A percentile compares a stretch with the other conserved stretches of the same genome.
Conservation (phyloP, 2,888 invertebrate genomes). For the Sminthurides aquaticus region DNA sequence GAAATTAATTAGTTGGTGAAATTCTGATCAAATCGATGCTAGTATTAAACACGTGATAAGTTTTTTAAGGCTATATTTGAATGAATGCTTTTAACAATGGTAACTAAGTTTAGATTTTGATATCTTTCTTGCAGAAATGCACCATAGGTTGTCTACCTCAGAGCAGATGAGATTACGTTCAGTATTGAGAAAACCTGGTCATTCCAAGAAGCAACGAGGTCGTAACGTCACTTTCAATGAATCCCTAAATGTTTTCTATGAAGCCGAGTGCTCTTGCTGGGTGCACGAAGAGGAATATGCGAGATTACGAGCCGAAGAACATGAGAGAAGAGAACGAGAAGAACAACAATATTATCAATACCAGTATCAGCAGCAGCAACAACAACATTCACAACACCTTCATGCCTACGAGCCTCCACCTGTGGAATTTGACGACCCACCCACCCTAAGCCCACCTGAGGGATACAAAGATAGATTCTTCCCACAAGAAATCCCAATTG, state of each 20-base stretch:
- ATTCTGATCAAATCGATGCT: background rate
- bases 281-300: slow-evolving; percentile 80
- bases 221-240: slow-evolving; percentile 76
- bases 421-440: slow-evolving; percentile 64
- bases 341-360: slow-evolving; percentile 43
- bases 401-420: slow-evolving; percentile 55
- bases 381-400: slow-evolving; percentile 27
- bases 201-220: slow-evolving; percentile 62
- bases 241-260: slow-evolving; percentile 81
- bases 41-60: too few relatives aligned
- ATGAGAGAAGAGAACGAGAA: slow-evolving; percentile 55
- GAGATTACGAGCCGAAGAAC: slow-evolving; percentile 57
- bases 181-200: slow-evolving; percentile 66
- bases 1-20: too few relatives aligned
- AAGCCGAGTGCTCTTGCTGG: slow-evolving; percentile 83
- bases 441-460: slow-evolving; percentile 81
- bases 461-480: slow-evolving; percentile 69
- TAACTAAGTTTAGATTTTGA: too few relatives aligned
- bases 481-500: slow-evolving; percentile 39
- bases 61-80: too few relatives aligned
- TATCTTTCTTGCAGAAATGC: slow-evolving; percentile 30
- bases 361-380: slow-evolving; percentile 29
- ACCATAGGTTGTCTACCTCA: slow-evolving; percentile 38
- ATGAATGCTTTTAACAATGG: too few relatives aligned
- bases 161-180: slow-evolving; percentile 47